Conservation (phyloP, 2,113 vertebrate genomes). For the Saguinus midas region DNA sequence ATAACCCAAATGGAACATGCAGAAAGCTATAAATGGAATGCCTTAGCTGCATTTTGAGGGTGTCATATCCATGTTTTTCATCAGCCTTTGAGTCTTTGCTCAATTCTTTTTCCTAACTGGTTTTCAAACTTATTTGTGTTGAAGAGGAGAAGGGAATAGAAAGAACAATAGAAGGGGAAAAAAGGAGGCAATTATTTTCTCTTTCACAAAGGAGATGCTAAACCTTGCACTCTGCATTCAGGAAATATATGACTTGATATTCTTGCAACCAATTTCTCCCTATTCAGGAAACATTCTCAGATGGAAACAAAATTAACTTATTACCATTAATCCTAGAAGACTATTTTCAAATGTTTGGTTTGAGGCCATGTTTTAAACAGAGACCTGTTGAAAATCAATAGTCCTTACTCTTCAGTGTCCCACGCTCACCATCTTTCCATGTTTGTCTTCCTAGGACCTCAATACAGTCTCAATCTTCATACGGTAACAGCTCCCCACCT, state of each 20-base stretch:
- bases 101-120: not conserved
- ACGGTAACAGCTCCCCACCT: constrained; percentile 92
- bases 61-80: not conserved
- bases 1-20: not conserved
- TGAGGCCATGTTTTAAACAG: not conserved
- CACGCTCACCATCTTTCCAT: not conserved
- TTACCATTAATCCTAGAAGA: not conserved
- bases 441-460: constrained; percentile 89
- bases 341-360: not conserved
- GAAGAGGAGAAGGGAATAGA: not conserved
- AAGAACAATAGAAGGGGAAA: not conserved
- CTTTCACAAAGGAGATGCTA: not conserved
- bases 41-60: not conserved
- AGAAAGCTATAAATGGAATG: constrained; percentile 29
- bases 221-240: not conserved
- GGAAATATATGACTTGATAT: not conserved
- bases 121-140: constrained; percentile 60
- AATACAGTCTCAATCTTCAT: constrained; percentile 91
- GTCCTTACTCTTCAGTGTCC: not conserved
- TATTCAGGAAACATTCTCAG: not conserved
- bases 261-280: not conserved
- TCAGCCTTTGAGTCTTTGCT: not conserved
- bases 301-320: not conserved
- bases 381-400: not conserved
- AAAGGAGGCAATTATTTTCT: not conserved